Evolutionary conservation across 1,140 invertebrate genomes (phyloP).

Genomic region (Tetragonula clypearis): DNA sequence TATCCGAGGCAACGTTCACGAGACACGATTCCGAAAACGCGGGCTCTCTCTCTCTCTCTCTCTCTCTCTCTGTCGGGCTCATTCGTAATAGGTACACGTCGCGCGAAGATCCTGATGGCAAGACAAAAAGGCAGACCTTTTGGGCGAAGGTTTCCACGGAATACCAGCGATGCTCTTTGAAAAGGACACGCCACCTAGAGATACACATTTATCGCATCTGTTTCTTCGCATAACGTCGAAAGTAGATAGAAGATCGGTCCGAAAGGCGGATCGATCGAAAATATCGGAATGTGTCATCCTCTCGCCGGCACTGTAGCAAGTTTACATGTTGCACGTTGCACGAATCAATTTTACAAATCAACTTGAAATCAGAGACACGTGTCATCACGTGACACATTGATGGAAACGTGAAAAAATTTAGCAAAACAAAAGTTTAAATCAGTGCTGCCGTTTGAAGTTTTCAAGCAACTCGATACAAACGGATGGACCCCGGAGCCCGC

Average conservation of each 20-base stretch:
- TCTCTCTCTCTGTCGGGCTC: not conserved
- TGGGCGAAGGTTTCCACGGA: not conserved
- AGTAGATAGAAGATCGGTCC: not conserved
- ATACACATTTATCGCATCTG: not conserved
- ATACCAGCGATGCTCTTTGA: not conserved
- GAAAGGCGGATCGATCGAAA: not conserved
- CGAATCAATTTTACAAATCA: too few species aligned
- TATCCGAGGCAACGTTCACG: not conserved
- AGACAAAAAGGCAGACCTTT: not conserved
- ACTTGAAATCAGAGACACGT: too few species aligned
- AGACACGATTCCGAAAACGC: not conserved
- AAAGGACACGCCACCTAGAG: not conserved
- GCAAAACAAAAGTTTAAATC: too few species aligned
- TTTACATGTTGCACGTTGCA: too few species aligned
- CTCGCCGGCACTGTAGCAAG: not conserved
- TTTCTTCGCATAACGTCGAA: not conserved
- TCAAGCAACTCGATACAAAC: too few species aligned
- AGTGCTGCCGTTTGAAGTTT: too few species aligned
- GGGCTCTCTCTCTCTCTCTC: too few species aligned
- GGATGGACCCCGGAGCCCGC: too few species aligned
- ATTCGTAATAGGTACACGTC: slow-evolving; percentile 8
- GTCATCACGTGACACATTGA: too few species aligned
- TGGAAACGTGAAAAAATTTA: too few species aligned
- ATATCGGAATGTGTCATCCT: slow-evolving; percentile 15
- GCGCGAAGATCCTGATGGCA: slow-evolving; percentile 7